Base-by-base conservation (phyloP, 2,797 vertebrate genomes). In the Pterois miles region DNA sequence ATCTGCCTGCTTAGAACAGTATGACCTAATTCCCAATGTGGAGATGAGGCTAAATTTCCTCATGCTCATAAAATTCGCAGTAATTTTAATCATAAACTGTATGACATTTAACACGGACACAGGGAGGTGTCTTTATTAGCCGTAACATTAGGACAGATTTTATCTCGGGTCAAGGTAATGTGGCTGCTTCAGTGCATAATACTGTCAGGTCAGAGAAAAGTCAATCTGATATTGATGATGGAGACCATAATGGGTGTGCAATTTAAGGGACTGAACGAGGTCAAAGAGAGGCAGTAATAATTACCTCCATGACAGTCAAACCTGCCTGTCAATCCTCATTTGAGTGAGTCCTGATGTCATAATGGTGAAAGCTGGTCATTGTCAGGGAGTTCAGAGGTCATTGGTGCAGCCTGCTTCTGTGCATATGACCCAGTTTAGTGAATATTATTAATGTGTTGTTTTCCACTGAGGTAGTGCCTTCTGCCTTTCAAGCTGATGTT, bases 1-100 rank as follows among this genome's bases (percentile, higher is more conserved):
- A 82, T 85, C 76, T 81, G 74, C 20, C 65, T 66, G 25, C 63
- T n/a, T 62, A 16, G 22, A 60, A 40, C 43, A 50, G 9, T 11
- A 23, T 71, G 75, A 80, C 58, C 65, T 71, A 18, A 76, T 65
- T 72, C 54, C 34, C 8, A 22, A 56, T n/a, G 38, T 70, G 36
- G 20, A 60, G 38, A 38, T 31, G 20, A 74, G 59, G 29, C 59
- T 43, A 14, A 8, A 73, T 65, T 14, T 31, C 14, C 29, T 69
- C 33, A 77, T 48, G n/a, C 2, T 27, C 5, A 0, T 25, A 12
- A 29, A 10, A 20, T 46, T 48, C 43, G 6, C 33, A 25, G 27
- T 69, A 0, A 65, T 40, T 18, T 62, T 11, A 57, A 12, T 64
- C 46, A 29, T 52, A 23, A 20, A 20, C 27, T n/a, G 53, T 58